Conservation (phyloP, 2,113 vertebrate species). For the Mastomys natalensis region DNA sequence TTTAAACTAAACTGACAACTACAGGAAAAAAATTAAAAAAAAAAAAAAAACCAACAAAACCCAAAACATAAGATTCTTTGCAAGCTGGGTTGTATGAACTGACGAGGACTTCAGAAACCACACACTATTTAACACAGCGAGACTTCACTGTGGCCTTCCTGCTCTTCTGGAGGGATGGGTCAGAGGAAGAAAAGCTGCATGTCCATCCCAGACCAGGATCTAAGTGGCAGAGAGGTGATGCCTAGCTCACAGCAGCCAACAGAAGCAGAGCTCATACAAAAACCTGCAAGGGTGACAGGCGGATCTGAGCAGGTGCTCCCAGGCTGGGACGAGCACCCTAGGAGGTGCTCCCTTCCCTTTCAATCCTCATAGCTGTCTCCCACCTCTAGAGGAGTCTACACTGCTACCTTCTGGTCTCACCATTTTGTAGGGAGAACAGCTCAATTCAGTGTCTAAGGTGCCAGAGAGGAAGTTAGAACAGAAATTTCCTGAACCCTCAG, state of each 20-base stretch:
- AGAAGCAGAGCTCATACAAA: slow-evolving; percentile 27
- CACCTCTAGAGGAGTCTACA: background rate
- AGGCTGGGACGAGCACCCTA: background rate
- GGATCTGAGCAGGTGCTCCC: background rate
- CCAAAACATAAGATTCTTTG: slow-evolving; percentile 62
- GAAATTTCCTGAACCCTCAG: background rate
- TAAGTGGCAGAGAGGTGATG: slow-evolving; percentile 5
- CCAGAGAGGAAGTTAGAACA: background rate
- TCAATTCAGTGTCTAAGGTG: background rate
- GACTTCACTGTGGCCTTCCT: slow-evolving; percentile 1
- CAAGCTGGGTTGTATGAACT: slow-evolving; percentile 74
- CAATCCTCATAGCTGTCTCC: background rate
- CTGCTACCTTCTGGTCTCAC: background rate
- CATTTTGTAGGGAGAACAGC: background rate
- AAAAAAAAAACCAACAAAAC: slow-evolving; percentile 72
- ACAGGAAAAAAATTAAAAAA: slow-evolving; percentile 54
- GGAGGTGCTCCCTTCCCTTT: background rate
- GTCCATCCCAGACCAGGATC: slow-evolving; percentile 51
- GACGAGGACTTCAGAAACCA: slow-evolving; percentile 73
- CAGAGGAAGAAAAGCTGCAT: slow-evolving; percentile 64
- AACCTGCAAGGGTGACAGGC: background rate
- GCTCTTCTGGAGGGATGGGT: slow-evolving; percentile 42
- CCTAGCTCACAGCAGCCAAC: slow-evolving; percentile 8
- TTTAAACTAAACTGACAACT: slow-evolving; percentile 82
- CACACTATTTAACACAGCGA: slow-evolving; percentile 51